A percentile compares a stretch with the other conserved stretches of the same genome.
These are phyloP conservation scores for Sylvilagus bachmani DNA, from an alignment of 2,113 vertebrate genomes.

Conservation along the genomic window DNA sequence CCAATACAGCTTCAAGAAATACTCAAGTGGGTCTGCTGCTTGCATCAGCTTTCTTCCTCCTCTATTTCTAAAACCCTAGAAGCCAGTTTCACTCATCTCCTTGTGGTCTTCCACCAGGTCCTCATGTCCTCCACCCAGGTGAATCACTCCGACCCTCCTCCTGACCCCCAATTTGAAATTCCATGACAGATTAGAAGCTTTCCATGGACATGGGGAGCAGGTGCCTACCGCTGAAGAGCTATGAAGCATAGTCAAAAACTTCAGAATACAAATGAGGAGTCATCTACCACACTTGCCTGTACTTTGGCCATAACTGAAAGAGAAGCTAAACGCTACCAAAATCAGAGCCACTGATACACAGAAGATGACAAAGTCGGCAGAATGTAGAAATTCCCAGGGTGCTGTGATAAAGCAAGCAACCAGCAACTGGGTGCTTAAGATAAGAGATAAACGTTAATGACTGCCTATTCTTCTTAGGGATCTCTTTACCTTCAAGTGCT, in stretches of 20 bases:
- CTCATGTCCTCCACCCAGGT: not conserved
- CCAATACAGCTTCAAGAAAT: not conserved
- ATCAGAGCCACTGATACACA: conserved; percentile 20
- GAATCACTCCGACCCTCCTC: conserved; percentile 10
- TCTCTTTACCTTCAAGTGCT: conserved; percentile 12
- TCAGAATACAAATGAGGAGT: not conserved
- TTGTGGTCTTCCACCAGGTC: not conserved
- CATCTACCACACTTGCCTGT: not conserved
- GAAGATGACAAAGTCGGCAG: conserved; percentile 59
- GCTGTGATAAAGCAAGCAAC: conserved; percentile 31
- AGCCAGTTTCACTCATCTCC: not conserved
- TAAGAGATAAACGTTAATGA: conserved; percentile 56
- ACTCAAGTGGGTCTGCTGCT: not conserved
- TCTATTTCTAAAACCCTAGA: not conserved
- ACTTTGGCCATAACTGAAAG: conserved; percentile 33
- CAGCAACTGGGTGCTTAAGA: not conserved
- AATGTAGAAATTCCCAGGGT: conserved; percentile 51
- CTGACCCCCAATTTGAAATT: not conserved
- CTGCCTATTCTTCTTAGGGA: conserved; percentile 8
- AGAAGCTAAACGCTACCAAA: not conserved
- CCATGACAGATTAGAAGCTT: not conserved
- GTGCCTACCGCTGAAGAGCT: not conserved
- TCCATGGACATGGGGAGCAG: not conserved
- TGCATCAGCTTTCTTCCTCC: not conserved
- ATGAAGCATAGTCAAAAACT: not conserved